Evolutionary conservation across 2,113 vertebrate species (phyloP).

Genomic region (Leucopsar rothschildi): DNA sequence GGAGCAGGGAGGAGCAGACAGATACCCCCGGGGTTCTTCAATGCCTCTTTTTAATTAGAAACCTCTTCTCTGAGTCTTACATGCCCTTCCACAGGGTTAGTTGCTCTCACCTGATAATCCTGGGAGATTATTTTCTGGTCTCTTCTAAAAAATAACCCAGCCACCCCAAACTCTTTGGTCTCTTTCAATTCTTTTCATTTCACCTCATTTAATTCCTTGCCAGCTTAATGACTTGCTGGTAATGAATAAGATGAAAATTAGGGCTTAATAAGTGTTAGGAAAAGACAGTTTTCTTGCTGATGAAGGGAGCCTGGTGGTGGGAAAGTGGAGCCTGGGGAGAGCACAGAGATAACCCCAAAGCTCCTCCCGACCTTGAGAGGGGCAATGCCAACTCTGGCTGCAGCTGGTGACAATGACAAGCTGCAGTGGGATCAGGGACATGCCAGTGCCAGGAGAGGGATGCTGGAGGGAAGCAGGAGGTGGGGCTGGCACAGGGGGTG

Average conservation of each 20-base stretch:
- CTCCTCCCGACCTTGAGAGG: neutral
- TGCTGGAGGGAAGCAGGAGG: neutral
- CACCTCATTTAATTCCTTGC: slow-evolving; percentile 21
- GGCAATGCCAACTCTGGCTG: rapidly evolving
- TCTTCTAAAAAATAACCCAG: neutral
- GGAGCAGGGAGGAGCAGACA: neutral
- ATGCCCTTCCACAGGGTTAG: neutral
- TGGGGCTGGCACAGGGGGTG: neutral
- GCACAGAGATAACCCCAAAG: neutral
- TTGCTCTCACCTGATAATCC: neutral
- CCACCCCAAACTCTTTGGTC: neutral
- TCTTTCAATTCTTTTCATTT: slow-evolving; percentile 18
- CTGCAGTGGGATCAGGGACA: neutral
- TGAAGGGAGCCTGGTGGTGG: neutral
- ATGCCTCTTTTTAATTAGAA: neutral
- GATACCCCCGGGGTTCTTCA: rapidly evolving
- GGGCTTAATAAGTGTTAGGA: slow-evolving; percentile 26
- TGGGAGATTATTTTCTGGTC: neutral
- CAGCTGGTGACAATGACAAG: neutral
- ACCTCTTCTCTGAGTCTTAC: neutral
- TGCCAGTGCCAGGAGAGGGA: neutral
- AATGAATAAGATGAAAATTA: slow-evolving; percentile 38
- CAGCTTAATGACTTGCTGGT: slow-evolving; percentile 6
- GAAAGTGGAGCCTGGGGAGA: neutral
- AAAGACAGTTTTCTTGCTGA: neutral